Evolutionary conservation across 2,888 invertebrate genomes (phyloP).

Genomic region (Tiliacea citrago): DNA sequence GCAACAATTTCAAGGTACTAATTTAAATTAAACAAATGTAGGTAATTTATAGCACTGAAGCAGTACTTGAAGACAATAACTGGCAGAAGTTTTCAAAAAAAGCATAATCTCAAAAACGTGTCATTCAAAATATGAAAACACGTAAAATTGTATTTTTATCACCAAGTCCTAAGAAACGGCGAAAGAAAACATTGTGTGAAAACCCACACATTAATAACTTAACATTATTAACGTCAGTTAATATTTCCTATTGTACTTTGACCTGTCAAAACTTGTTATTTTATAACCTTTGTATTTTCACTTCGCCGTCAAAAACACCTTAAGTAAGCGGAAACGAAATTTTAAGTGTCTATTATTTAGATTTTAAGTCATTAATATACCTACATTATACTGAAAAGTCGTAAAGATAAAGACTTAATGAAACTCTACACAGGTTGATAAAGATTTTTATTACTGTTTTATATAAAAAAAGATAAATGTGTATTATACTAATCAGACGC

Average conservation of each 20-base stretch:
- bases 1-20: too few relatives aligned
- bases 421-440: constrained; percentile 53
- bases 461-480: constrained; percentile 59
- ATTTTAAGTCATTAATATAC: constrained; percentile 51
- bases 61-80: not conserved
- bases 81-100: not conserved
- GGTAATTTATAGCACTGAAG: too few relatives aligned
- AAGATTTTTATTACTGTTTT: constrained; percentile 64
- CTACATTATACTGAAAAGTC: constrained; percentile 54
- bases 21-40: too few relatives aligned
- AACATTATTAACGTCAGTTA: constrained; percentile 47
- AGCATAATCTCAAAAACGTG: not conserved
- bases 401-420: constrained; percentile 63
- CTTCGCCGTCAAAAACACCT: constrained; percentile 43
- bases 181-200: constrained; percentile 58
- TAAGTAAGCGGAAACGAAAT: constrained; percentile 35
- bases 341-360: constrained; percentile 47
- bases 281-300: constrained; percentile 43
- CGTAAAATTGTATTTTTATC: constrained; percentile 56
- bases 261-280: constrained; percentile 52
- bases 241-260: constrained; percentile 55
- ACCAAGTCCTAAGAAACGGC: constrained; percentile 33
- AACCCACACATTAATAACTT: constrained; percentile 62
- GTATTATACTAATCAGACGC: constrained; percentile 56
- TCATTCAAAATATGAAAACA: constrained; percentile 26